These are phyloP conservation scores for Mormoops blainvillei DNA, from an alignment of 2,113 vertebrate species.

Conservation along the genomic window DNA sequence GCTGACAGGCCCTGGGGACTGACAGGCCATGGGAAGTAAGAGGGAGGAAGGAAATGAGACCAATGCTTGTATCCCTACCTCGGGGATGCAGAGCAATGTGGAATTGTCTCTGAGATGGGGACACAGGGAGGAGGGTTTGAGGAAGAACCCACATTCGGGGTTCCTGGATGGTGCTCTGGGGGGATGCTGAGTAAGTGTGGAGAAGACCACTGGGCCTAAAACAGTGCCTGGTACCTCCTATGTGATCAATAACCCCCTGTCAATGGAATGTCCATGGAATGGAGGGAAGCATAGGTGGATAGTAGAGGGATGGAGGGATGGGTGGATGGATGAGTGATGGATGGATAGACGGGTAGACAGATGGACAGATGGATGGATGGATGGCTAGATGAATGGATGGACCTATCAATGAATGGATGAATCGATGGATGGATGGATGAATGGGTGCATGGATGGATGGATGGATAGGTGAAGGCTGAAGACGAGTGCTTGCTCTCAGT, in stretches of 20 bases:
- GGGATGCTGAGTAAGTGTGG: not conserved
- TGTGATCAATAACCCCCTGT: not conserved
- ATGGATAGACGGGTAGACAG: not conserved
- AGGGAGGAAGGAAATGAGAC: not conserved
- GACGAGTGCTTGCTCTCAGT: not conserved
- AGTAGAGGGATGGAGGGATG: no score
- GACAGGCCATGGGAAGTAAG: not conserved
- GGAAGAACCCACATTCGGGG: not conserved
- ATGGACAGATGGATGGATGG: accelerated
- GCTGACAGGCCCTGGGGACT: not conserved
- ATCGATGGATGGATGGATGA: not conserved
- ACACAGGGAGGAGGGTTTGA: not conserved
- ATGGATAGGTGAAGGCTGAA: not conserved
- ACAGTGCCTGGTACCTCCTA: not conserved
- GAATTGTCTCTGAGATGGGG: not conserved
- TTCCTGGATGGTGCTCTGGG: not conserved
- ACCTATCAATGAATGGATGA: not conserved
- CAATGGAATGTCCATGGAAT: not conserved
- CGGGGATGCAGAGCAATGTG: not conserved
- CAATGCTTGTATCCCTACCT: not conserved
- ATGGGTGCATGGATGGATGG: not conserved
- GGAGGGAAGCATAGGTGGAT: not conserved
- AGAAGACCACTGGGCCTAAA: not conserved
- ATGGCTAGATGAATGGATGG: not conserved
- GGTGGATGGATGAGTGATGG: accelerated